These are phyloP conservation scores for Drosophila fuyamai DNA, from an alignment of 1,140 invertebrate genomes.

Conservation along the genomic window DNA sequence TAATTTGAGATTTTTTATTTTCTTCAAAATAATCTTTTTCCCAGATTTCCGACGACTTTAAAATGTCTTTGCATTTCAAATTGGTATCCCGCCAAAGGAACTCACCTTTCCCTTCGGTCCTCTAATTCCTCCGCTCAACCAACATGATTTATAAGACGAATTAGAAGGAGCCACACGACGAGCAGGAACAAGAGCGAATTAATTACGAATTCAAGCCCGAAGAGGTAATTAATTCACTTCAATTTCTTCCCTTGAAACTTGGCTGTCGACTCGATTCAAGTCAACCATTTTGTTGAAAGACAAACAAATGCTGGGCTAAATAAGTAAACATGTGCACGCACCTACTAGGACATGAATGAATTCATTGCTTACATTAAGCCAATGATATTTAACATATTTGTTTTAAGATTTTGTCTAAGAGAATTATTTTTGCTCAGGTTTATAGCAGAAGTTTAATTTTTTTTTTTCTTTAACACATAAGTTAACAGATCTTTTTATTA, in stretches of 20 bases:
- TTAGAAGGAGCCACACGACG: constrained; percentile 25
- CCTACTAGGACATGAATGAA: constrained; percentile 24
- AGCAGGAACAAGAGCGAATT: constrained; percentile 39
- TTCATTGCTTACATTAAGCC: constrained; percentile 37
- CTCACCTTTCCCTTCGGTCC: constrained; percentile 8
- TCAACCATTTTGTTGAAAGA: constrained; percentile 41
- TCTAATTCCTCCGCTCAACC: constrained; percentile 30
- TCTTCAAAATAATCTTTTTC: neutral
- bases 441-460: neutral
- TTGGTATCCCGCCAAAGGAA: neutral
- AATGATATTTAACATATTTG: constrained; percentile 32
- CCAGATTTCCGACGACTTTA: constrained; percentile 12
- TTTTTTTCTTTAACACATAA: too few relatives aligned
- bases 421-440: constrained; percentile 25
- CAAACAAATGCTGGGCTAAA: constrained; percentile 37
- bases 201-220: constrained; percentile 60
- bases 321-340: constrained; percentile 39
- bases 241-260: constrained; percentile 41
- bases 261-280: constrained; percentile 23
- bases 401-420: constrained; percentile 23
- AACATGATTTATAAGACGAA: constrained; percentile 50
- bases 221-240: constrained; percentile 56
- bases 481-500: too few relatives aligned
- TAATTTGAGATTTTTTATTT: neutral
- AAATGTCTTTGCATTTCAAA: constrained; percentile 12